A percentile compares a stretch with the other conserved stretches of the same genome.
These are phyloP conservation scores for Siderastrea radians DNA, from an alignment of 92 coral and sea anemone genomes.

Conservation along the genomic window DNA sequence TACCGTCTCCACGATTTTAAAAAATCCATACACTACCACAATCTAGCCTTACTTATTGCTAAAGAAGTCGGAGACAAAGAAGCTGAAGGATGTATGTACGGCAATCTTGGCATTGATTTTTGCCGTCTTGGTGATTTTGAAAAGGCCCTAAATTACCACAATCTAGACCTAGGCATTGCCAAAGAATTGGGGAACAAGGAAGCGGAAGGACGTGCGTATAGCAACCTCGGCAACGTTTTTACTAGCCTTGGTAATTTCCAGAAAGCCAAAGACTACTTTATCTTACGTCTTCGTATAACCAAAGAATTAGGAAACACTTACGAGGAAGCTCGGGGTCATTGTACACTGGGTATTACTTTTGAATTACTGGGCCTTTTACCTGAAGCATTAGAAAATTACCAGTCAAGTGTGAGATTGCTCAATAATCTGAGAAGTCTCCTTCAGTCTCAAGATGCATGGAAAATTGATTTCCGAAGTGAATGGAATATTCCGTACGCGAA, in stretches of 20 bases:
- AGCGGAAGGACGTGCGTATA: no score
- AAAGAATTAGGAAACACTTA: not conserved
- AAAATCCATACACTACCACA: no score
- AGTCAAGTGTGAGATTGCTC: not conserved
- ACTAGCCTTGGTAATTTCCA: not conserved
- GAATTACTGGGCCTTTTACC: not conserved
- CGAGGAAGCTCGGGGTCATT: not conserved
- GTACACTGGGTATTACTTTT: not conserved
- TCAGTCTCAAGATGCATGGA: not conserved
- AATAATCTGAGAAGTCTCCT: not conserved
- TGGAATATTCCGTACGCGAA: not conserved
- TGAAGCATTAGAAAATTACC: not conserved
- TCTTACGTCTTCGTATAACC: not conserved
- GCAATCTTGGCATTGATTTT: no score
- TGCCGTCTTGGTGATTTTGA: no score
- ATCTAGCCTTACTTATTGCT: no score
- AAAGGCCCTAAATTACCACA: no score
- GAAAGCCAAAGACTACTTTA: not conserved
- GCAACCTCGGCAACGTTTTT: no score
- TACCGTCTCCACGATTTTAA: not conserved
- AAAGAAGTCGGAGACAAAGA: no score
- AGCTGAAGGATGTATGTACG: no score
- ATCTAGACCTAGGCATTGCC: no score
- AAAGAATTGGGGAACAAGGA: no score
- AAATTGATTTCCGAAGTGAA: not conserved